Percentiles rank a stretch among this genome's conserved stretches.
Conservation (phyloP, 2,113 vertebrate genomes). For the Tapirus terrestris region DNA sequence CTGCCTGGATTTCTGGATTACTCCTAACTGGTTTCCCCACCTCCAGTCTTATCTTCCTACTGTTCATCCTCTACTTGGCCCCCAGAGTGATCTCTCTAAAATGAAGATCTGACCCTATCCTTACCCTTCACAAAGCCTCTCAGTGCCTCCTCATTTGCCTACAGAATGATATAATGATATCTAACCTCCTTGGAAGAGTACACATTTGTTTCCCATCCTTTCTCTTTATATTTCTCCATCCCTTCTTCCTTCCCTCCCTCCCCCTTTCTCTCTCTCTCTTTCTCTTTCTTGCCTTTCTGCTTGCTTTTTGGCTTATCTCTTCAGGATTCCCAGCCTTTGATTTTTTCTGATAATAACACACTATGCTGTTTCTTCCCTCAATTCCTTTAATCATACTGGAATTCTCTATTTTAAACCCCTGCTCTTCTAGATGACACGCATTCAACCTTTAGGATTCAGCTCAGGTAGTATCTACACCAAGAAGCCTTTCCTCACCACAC, state of each 20-base stretch:
- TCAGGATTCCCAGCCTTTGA: neutral
- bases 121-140: neutral
- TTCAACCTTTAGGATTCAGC: neutral
- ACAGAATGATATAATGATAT: neutral
- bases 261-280: neutral
- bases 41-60: neutral
- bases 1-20: neutral
- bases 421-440: neutral
- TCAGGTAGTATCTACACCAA: neutral
- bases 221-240: neutral
- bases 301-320: neutral
- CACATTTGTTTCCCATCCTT: neutral
- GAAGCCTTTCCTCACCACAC: neutral
- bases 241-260: too few species aligned
- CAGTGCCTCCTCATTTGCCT: neutral
- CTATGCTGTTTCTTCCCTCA: neutral
- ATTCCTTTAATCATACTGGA: neutral
- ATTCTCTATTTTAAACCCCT: neutral
- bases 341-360: neutral
- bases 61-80: neutral
- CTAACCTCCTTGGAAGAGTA: neutral
- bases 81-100: neutral
- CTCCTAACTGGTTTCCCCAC: neutral
- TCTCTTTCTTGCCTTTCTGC: neutral
- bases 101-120: neutral